Evolutionary conservation across 2,888 invertebrate species (phyloP).

Genomic region (Mimachlamys varia): DNA sequence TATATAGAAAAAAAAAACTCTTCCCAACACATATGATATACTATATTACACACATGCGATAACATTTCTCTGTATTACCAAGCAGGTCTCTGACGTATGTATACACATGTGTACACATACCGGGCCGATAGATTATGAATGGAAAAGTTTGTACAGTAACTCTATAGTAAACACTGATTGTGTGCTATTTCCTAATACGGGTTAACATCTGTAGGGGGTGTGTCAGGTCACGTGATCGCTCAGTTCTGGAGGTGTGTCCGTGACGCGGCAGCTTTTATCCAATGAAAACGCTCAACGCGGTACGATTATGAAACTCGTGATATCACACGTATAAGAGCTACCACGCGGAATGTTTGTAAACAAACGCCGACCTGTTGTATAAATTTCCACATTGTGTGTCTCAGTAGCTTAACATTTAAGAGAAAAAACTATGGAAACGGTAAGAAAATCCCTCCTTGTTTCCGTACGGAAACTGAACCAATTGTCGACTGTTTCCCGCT

Average conservation of each 20-base stretch:
- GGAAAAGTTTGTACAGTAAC: not conserved
- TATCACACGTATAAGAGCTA: not conserved
- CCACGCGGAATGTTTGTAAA: not conserved
- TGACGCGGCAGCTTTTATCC: not conserved
- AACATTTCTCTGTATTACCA: not conserved
- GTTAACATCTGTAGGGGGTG: slow-evolving; percentile 3
- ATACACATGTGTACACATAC: not conserved
- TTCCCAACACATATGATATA: no score
- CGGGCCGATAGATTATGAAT: not conserved
- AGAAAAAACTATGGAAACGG: not conserved
- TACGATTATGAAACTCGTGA: not conserved
- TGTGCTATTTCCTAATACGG: not conserved
- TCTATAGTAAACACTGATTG: not conserved
- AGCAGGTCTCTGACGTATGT: not conserved
- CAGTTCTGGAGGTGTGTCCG: not conserved
- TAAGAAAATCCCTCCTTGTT: not conserved
- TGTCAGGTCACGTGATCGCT: not conserved
- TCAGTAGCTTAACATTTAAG: not conserved
- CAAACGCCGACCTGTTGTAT: not conserved
- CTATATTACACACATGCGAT: no score
- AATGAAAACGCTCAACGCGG: not conserved
- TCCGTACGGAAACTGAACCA: not conserved
- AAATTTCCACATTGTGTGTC: not conserved
- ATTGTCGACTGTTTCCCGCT: not conserved
- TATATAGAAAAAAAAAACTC: no score